phyloP scores from a whole-genome alignment of 2,113 vertebrate species.

The Takifugu flavidus region DNA sequence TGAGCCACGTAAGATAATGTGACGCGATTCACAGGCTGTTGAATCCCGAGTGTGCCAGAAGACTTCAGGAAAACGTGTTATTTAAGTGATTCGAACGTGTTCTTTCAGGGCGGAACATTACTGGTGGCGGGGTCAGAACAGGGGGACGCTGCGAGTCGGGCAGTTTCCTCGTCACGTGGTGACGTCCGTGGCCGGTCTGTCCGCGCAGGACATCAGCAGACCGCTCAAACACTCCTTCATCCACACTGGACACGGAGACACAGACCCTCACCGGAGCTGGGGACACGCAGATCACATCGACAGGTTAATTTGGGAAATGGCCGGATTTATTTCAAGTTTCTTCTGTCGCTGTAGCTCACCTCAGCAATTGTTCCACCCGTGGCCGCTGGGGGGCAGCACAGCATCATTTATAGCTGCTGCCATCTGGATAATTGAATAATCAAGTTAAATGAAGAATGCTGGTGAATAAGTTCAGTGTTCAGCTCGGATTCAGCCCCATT shows the following conservation, averaged over 20 bases:
- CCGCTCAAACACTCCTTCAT: constrained; percentile 99
- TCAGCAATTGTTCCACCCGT: not conserved
- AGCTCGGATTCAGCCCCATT: no score
- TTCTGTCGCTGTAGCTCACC: no score
- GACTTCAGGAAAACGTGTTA: not conserved
- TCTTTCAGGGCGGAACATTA: constrained; percentile 91
- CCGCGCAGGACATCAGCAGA: constrained; percentile 97
- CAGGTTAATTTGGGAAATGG: constrained; percentile 70
- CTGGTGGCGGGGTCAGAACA: constrained; percentile 99
- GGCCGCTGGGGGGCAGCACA: constrained; percentile 59
- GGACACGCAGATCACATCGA: constrained; percentile 96
- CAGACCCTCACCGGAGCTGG: constrained; percentile 93
- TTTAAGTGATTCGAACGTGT: not conserved
- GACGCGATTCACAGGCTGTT: no score
- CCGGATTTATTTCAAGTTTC: no score
- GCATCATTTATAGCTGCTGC: not conserved
- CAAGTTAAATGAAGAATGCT: no score
- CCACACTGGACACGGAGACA: constrained; percentile 97
- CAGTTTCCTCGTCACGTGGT: constrained; percentile 96
- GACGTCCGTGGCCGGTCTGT: constrained; percentile 92
- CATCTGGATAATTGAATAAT: accelerated
- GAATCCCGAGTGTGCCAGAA: not conserved
- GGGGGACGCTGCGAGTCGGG: constrained; percentile 87
- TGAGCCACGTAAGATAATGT: not conserved
- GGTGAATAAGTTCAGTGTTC: no score